phyloP scores from a whole-genome alignment of 2,888 invertebrate species.

The Mermis nigrescens region DNA sequence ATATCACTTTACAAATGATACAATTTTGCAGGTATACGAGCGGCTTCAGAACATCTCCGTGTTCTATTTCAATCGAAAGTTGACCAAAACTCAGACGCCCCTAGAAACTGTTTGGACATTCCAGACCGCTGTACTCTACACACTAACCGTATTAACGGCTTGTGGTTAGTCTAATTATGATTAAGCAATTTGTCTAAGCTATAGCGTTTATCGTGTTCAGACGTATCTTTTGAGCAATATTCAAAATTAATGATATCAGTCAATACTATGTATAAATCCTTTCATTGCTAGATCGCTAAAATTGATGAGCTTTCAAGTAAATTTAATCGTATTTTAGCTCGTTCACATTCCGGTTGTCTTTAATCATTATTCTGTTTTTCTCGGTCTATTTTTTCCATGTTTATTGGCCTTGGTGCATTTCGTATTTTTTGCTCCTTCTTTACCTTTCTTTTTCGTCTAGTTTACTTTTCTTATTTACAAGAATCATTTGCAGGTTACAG shows the following conservation, averaged over 20 bases:
- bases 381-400: neutral
- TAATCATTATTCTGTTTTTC: neutral
- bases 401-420: neutral
- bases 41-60: neutral
- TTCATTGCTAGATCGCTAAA: too few species aligned
- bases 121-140: constrained; percentile 29
- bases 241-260: too few species aligned
- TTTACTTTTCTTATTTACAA: neutral
- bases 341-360: too few species aligned
- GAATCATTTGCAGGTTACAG: constrained; percentile 25
- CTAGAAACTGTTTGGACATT: constrained; percentile 27
- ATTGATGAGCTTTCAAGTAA: too few species aligned
- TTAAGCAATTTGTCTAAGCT: too few species aligned
- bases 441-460: too few species aligned
- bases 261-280: too few species aligned
- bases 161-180: constrained; percentile 23
- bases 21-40: neutral
- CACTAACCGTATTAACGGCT: constrained; percentile 31
- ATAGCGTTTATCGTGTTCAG: too few species aligned
- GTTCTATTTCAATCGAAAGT: neutral
- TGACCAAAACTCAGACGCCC: neutral
- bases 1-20: too few species aligned
- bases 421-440: neutral
- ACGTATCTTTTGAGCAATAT: too few species aligned
- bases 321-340: too few species aligned